Evolutionary conservation across 2,113 vertebrate genomes (phyloP).

Genomic region (Periophthalmus modestus): DNA sequence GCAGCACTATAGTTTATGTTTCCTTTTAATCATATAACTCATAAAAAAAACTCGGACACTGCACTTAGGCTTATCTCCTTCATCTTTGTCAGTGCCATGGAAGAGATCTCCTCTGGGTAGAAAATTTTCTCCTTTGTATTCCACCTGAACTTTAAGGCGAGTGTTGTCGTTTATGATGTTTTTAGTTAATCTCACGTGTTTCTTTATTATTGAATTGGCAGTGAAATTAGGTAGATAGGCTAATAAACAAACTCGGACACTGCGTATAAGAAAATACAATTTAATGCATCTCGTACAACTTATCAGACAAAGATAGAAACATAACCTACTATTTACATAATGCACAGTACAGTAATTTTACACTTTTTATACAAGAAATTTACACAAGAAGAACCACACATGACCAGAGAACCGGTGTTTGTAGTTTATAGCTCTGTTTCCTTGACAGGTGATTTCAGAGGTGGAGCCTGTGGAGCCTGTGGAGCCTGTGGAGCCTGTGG

Average conservation of each 20-base stretch:
- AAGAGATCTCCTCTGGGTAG: too few relatives aligned
- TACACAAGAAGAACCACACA: neutral
- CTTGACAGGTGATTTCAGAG: slow-evolving; percentile 38
- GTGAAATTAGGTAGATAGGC: neutral
- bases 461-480: neutral
- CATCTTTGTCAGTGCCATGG: too few relatives aligned
- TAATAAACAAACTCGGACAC: too few relatives aligned
- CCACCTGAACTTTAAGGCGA: too few relatives aligned
- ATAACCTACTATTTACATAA: neutral
- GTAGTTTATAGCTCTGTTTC: slow-evolving; percentile 69
- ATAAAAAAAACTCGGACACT: too few relatives aligned
- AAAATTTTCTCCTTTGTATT: too few relatives aligned
- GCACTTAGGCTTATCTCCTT: too few relatives aligned
- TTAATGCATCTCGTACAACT: neutral
- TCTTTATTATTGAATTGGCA: neutral
- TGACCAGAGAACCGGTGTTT: neutral
- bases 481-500: slow-evolving; percentile 5
- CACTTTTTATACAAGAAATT: neutral
- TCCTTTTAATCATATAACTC: too few relatives aligned
- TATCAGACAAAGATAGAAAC: neutral
- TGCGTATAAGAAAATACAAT: neutral
- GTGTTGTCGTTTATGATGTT: too few relatives aligned
- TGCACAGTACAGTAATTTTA: neutral
- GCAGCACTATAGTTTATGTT: too few relatives aligned
- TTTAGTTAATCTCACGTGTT: neutral